Evolutionary conservation across 2,888 invertebrate species (phyloP).

Genomic region (Suillia variegata): DNA sequence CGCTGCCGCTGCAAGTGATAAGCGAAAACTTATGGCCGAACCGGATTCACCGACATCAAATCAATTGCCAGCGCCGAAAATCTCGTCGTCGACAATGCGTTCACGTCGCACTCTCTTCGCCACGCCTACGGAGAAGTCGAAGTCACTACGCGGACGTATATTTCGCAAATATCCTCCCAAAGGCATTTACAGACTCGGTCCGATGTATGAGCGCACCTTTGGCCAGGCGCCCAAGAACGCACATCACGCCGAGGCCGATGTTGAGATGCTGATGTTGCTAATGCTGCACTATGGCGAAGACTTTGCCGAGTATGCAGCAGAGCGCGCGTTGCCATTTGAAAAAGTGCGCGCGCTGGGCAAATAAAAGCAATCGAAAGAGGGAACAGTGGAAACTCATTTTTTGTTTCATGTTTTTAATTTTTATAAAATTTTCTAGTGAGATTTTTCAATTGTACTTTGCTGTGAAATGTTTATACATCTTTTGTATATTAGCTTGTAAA

Average conservation of each 20-base stretch:
- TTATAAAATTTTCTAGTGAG: not conserved
- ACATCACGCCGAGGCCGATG: conserved; percentile 75
- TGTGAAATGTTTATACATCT: not conserved
- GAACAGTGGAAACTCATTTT: too few species aligned
- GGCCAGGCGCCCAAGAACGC: conserved; percentile 60
- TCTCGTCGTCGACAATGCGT: conserved; percentile 9
- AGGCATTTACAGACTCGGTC: conserved; percentile 63
- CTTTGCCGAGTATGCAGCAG: conserved; percentile 65
- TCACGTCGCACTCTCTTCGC: conserved; percentile 41
- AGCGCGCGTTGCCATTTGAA: conserved; percentile 45
- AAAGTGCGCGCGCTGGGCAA: conserved; percentile 32
- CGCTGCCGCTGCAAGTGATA: conserved; percentile 10
- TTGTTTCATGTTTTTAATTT: not conserved
- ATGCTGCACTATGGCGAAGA: conserved; percentile 64
- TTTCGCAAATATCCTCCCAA: conserved; percentile 37
- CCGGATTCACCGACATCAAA: not conserved
- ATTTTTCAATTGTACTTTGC: not conserved
- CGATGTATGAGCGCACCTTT: conserved; percentile 66
- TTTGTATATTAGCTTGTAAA: too few species aligned
- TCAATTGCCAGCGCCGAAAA: not conserved
- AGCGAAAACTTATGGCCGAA: conserved; percentile 19
- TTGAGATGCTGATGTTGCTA: conserved; percentile 68
- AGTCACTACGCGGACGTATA: not conserved
- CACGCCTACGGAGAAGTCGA: not conserved
- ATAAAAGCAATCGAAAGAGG: too few species aligned